Evolutionary conservation across 2,797 vertebrate species (phyloP).

Genomic region (Eurystomus glaucurus): DNA sequence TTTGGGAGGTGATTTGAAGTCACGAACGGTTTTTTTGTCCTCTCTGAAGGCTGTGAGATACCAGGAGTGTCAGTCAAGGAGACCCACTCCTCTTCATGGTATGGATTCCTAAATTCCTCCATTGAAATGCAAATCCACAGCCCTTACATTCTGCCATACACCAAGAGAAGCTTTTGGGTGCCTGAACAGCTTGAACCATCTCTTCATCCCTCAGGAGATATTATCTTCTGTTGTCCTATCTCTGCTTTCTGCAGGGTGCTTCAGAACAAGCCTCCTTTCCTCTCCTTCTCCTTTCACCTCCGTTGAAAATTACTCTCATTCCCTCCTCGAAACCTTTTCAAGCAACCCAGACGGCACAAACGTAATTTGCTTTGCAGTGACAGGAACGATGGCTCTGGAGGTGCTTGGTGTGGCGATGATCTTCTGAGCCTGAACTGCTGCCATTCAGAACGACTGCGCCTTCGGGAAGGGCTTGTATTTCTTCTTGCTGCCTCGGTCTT

Average conservation of each 20-base stretch:
- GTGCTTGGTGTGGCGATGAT: neutral
- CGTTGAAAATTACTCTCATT: neutral
- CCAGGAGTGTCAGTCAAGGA: neutral
- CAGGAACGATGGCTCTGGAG: neutral
- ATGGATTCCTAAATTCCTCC: neutral
- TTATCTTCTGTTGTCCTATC: neutral
- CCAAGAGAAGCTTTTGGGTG: neutral
- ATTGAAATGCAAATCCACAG: neutral
- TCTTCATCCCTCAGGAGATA: neutral
- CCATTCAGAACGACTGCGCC: accelerated
- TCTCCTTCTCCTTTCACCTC: neutral
- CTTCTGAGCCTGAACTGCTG: neutral
- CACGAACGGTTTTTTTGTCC: accelerated
- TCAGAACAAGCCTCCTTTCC: neutral
- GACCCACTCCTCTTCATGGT: neutral
- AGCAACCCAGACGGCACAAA: neutral
- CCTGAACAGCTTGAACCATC: neutral
- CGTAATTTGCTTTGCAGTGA: neutral
- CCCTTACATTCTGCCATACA: neutral
- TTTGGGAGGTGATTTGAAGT: neutral
- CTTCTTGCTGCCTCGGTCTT: neutral
- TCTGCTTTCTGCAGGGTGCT: neutral
- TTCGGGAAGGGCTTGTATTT: neutral
- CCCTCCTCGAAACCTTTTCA: neutral
- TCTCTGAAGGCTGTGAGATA: neutral